phyloP scores from a whole-genome alignment of 2,113 vertebrate species.

The Micromys minutus region DNA sequence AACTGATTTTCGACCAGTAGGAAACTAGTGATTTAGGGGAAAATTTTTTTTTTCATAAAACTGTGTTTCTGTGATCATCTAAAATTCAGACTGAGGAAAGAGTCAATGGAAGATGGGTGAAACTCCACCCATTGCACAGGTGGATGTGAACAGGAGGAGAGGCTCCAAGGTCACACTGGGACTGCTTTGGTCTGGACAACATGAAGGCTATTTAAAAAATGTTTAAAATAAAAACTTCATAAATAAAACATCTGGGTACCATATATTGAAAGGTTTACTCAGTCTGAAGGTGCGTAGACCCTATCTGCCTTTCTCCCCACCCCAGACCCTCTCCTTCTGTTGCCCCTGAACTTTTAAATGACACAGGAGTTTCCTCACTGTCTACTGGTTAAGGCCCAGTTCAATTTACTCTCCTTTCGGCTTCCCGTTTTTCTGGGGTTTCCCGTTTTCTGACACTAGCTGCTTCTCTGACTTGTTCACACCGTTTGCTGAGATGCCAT shows the following conservation, averaged over 20 bases:
- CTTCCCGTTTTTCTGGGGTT: constrained; percentile 95
- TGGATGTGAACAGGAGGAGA: neutral
- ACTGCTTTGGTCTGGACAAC: constrained; percentile 76
- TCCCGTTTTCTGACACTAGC: constrained; percentile 88
- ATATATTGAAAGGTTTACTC: constrained; percentile 83
- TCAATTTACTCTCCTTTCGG: constrained; percentile 95
- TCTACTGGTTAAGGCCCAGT: constrained; percentile 85
- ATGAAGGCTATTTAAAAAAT: constrained; percentile 82
- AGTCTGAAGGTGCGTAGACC: constrained; percentile 83
- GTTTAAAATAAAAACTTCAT: constrained; percentile 87
- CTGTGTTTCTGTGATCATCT: constrained; percentile 54
- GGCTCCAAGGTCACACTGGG: constrained; percentile 64
- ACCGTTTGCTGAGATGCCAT: constrained; percentile 89
- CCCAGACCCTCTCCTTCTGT: constrained; percentile 68
- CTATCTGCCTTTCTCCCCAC: constrained; percentile 78
- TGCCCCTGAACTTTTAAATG: constrained; percentile 78
- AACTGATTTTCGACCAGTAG: constrained; percentile 49
- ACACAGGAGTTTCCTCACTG: constrained; percentile 83
- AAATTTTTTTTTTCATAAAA: neutral
- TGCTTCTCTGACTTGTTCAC: constrained; percentile 90
- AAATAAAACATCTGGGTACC: constrained; percentile 85
- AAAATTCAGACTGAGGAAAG: constrained; percentile 56
- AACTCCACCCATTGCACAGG: constrained; percentile 30
- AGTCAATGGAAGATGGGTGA: neutral
- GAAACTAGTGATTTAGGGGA: constrained; percentile 20